These are phyloP conservation scores for Telmatherina bonti DNA, from an alignment of 2,797 vertebrate genomes.

Conservation along the genomic window DNA sequence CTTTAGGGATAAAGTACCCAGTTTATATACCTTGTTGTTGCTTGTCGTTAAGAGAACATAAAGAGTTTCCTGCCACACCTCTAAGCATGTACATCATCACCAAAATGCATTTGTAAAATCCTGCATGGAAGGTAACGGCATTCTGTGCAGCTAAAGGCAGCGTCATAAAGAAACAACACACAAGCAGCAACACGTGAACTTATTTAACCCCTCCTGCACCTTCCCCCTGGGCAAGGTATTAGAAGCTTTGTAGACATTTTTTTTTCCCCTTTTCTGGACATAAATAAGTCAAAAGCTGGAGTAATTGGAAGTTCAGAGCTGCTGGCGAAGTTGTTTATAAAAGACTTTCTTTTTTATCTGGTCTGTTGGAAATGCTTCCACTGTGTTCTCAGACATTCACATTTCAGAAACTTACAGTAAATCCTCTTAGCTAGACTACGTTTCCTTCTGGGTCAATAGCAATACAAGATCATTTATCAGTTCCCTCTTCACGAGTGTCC, in stretches of 20 bases:
- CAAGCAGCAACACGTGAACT: slow-evolving; percentile 65
- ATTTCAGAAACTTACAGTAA: slow-evolving; percentile 51
- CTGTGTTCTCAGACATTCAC: slow-evolving; percentile 43
- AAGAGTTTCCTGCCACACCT: slow-evolving; percentile 25
- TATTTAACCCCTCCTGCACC: slow-evolving; percentile 75
- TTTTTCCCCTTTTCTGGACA: background rate
- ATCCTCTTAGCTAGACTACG: slow-evolving; percentile 61
- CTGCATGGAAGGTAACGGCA: slow-evolving; percentile 38
- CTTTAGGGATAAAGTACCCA: background rate
- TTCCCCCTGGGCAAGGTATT: background rate
- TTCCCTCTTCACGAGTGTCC: slow-evolving; percentile 66
- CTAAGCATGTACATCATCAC: slow-evolving; percentile 10
- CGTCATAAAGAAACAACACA: slow-evolving; percentile 22
- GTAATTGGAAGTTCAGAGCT: slow-evolving; percentile 30
- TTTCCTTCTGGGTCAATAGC: slow-evolving; percentile 77
- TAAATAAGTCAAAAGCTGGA: slow-evolving; percentile 1
- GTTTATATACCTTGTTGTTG: slow-evolving; percentile 15
- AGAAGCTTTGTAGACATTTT: slow-evolving; percentile 17
- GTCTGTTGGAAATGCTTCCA: slow-evolving; percentile 40
- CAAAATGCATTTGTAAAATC: slow-evolving; percentile 39
- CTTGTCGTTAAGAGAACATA: slow-evolving; percentile 14
- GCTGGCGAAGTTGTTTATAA: slow-evolving; percentile 32
- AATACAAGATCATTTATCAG: slow-evolving; percentile 78
- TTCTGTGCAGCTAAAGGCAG: slow-evolving; percentile 42
- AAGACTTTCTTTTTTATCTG: slow-evolving; percentile 32